These are phyloP conservation scores for Zaprionus gabonicus DNA, from an alignment of 1,140 invertebrate genomes.

Conservation along the genomic window DNA sequence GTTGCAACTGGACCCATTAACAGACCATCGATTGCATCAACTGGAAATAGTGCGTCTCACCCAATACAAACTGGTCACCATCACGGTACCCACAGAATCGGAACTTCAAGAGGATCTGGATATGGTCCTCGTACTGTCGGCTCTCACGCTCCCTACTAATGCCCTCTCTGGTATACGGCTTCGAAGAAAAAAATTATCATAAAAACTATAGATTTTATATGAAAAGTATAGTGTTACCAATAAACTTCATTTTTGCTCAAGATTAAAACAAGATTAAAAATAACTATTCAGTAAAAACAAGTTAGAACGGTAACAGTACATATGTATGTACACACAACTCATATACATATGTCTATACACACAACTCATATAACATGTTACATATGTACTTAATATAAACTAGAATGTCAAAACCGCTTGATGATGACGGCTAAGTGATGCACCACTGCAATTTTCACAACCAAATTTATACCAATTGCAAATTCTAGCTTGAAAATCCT, in stretches of 20 bases:
- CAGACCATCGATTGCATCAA: not conserved
- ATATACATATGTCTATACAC: no score
- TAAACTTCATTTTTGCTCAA: not conserved
- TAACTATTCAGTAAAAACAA: no score
- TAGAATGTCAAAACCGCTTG: no score
- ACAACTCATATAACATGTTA: no score
- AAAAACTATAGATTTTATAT: not conserved
- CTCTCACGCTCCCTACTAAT: constrained; percentile 10
- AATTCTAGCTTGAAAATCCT: no score
- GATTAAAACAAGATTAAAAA: no score
- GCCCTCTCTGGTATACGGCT: not conserved
- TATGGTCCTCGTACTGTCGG: constrained; percentile 19
- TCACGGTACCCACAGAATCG: not conserved
- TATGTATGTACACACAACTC: no score
- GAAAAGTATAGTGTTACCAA: not conserved
- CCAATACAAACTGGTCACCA: not conserved
- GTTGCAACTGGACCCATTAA: not conserved
- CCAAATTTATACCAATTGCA: no score
- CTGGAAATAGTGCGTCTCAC: not conserved
- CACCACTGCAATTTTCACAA: no score
- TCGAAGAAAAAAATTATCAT: not conserved
- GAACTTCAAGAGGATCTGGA: not conserved
- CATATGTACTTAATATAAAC: no score
- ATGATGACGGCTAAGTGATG: no score
- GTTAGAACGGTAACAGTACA: no score